Evolutionary conservation across 37 sponge, comb jelly and placozoan genomes (phyloP).

Genomic region (Diacarnus erythraeanus): DNA sequence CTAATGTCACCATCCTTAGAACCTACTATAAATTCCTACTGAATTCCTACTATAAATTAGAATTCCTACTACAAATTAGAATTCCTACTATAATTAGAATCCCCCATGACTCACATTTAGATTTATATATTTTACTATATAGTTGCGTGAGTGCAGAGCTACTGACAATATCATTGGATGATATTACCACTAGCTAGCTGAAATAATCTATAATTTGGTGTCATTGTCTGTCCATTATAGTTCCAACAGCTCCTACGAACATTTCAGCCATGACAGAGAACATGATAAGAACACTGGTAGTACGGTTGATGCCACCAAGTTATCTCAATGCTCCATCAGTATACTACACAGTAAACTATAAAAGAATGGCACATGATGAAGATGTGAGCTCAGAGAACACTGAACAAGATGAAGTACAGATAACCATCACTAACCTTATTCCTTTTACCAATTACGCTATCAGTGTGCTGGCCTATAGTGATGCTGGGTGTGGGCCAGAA

Average conservation of each 20-base stretch:
- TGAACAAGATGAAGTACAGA: neutral
- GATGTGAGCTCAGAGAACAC: neutral
- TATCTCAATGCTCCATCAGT: conserved; percentile 13
- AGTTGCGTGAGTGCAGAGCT: no score
- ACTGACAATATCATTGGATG: no score
- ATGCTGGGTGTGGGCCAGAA: conserved; percentile 19
- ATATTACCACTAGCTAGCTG: no score
- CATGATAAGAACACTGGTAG: neutral
- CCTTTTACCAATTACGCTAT: conserved; percentile 36
- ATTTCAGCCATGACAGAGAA: neutral
- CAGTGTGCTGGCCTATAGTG: conserved; percentile 28
- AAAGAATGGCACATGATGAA: no score
- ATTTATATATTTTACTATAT: no score
- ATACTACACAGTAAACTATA: neutral
- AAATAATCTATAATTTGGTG: no score
- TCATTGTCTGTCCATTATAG: conserved; percentile 13
- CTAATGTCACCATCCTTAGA: conserved; percentile 5
- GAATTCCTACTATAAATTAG: no score
- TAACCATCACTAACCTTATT: neutral
- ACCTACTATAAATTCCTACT: no score
- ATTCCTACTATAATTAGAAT: no score
- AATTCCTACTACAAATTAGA: no score
- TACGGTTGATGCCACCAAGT: conserved; percentile 10
- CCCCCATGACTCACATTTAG: no score
- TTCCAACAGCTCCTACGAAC: neutral